Base-by-base conservation (phyloP, 1,140 invertebrate genomes). In the Tigriopus japonicus region DNA sequence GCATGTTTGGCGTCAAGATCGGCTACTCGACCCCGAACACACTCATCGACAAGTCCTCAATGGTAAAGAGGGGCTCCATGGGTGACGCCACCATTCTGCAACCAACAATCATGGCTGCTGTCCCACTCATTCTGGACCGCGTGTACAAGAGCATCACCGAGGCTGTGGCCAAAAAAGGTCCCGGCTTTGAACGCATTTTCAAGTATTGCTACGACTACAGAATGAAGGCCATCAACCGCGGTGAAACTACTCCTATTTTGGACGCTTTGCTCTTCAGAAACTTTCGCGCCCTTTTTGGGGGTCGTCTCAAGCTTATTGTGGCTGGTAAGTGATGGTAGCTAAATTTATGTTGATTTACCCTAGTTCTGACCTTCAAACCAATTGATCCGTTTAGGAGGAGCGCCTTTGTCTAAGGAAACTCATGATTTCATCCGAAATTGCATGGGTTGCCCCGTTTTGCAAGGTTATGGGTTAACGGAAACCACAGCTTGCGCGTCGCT, bases 61-160 rank as follows among this genome's bases (percentile, higher is more conserved):
- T 58, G 35, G 62, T 70, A 7, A 68, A 65, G 64, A 63, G 60
- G 49, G 69, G 69, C 24, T 63, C 59, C 13, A 35, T 55, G 19
- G 69, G 69, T 12, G 69, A 70, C 62, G 68, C 68, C 3, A 60
- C 62, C 35, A 40, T 70, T 13, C 63, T 69, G 10, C 53, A 64
- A 54, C 69, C 69, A 6, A 68, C 69, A 6, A 62, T 68, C 13
- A 67, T 70, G 63, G 67, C 64, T 62, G 62, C 68, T 65, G 76
- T 77, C 10, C 73, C 90, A 83, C 74, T 93, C 17, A 93, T 97
- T 62, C 79, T 97, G 69, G 92, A 97, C 73, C 81, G 94, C 62
- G 86, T 98, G 62, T 93, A 88, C 65, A 96, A 96, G 74, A 87
- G 83, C 56, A 90, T 97, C 60, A 86, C 86, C 69, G 88, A 94